Percentiles rank a stretch among this genome's conserved stretches.
These are phyloP conservation scores for Baryphthengus martii DNA, from an alignment of 2,113 vertebrate species.

Conservation along the genomic window DNA sequence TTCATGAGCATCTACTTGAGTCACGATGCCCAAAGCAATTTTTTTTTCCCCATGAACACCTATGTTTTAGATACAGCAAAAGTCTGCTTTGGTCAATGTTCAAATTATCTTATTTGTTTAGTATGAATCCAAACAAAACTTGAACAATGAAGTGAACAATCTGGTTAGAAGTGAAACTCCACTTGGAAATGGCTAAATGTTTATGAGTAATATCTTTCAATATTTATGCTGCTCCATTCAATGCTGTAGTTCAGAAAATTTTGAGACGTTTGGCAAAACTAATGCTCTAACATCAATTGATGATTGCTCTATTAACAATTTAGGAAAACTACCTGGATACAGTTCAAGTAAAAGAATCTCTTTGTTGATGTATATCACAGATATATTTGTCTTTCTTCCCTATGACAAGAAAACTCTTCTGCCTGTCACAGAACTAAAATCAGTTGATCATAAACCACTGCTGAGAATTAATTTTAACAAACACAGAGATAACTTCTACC, in stretches of 20 bases:
- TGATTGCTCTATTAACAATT: background rate
- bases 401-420: background rate
- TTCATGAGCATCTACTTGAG: background rate
- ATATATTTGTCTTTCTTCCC: background rate
- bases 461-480: background rate
- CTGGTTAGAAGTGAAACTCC: background rate
- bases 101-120: background rate
- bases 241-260: background rate
- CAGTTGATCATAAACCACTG: background rate
- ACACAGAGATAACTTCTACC: background rate
- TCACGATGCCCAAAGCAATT: background rate
- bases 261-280: background rate
- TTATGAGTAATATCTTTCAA: background rate
- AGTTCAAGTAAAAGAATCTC: background rate
- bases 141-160: background rate
- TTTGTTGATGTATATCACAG: background rate
- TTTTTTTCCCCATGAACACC: background rate
- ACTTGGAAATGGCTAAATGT: background rate
- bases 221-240: background rate
- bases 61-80: background rate
- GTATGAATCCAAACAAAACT: background rate
- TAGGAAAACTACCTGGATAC: background rate
- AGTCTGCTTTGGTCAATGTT: background rate
- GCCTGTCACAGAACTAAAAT: background rate
- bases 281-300: background rate